Evolutionary conservation across 92 coral and sea anemone species (phyloP), one percentile per base, ranked within the genome.

Genomic region (Phenganax marumi): DNA sequence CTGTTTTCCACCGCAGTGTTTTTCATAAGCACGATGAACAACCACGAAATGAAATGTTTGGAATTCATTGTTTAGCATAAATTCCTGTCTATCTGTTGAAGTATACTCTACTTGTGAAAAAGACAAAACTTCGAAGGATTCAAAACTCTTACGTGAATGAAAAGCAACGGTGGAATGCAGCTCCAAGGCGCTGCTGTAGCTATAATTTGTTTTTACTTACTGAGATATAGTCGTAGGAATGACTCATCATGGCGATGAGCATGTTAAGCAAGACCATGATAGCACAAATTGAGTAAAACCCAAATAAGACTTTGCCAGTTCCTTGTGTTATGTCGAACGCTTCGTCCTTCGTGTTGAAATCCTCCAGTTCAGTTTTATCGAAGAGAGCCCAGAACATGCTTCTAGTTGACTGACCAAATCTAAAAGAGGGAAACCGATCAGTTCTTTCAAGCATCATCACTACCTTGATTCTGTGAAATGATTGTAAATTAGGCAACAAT

Each of bases 371-470:
- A 10, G 77, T 85, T 10, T 81, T 75, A 26, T 92, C 97, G 53
- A 93, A 93, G 57, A 93, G 64, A 10, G 93, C 93, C 97, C 97
- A 93, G 75, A 93, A 93, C 54, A 91, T 70, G 12, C 77, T 79
- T n/a, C 66, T 39, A 10, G 90, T 79, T 39, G 88, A 70, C 8
- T 90, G 88, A 10, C 81, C 88, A 52, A 91, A 70, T 39, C 92
- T 87, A 60, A 65, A 76, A 25, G 8, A 23, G 24, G 47, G 17
- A 68, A 56, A 66, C 16, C 9, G n/a, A 47, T 50, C 33, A 79
- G 23, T 56, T 57, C 33, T 46, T 33, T 33, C 43, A 33, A 33
- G 5, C 43, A 33, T 33, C 43, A 33, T 33, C 43, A 1, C 43
- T 33, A 33, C 43, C 43, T 5, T 33, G 43, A 33, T 33, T 33